Conservation (phyloP, 2,797 vertebrate species). For the Thaleichthys pacificus region DNA sequence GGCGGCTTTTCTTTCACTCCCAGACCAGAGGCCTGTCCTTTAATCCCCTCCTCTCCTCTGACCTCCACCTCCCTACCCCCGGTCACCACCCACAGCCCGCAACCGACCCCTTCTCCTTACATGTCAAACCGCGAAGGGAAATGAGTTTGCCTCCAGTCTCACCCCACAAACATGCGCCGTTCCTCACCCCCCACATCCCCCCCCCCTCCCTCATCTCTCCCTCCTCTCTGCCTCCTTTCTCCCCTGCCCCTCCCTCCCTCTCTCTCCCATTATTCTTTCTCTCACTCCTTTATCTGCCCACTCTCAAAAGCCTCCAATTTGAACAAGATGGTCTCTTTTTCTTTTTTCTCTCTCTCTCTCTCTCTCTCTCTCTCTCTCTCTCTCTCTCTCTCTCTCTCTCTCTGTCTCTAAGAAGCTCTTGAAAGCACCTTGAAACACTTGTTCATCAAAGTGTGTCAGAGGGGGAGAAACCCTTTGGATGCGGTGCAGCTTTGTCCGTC, state of each 20-base stretch:
- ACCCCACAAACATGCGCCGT: too few species aligned
- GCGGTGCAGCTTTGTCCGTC: slow-evolving; percentile 47
- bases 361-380: slow-evolving; percentile 16
- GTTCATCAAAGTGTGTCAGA: slow-evolving; percentile 64
- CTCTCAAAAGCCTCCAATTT: background rate
- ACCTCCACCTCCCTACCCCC: background rate
- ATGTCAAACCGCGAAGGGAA: background rate
- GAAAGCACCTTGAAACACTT: slow-evolving; percentile 62
- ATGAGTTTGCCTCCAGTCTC: background rate
- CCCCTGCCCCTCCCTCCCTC: background rate
- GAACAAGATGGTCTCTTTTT: slow-evolving; percentile 6
- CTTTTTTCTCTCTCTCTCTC: slow-evolving; percentile 37
- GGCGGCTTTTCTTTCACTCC: slow-evolving; percentile 14
- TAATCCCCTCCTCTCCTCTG: slow-evolving; percentile 10
- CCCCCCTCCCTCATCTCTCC: background rate
- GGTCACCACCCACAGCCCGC: background rate
- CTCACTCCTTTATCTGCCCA: background rate
- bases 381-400: background rate
- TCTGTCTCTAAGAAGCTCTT: slow-evolving; percentile 24
- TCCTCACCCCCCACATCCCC: too few species aligned
- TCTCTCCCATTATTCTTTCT: background rate
- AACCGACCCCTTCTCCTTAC: background rate
- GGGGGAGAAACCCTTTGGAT: slow-evolving; percentile 50
- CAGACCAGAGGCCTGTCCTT: background rate
- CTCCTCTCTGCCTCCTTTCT: background rate